phyloP scores from a whole-genome alignment of 2,113 vertebrate species.

The Neofelis nebulosa region DNA sequence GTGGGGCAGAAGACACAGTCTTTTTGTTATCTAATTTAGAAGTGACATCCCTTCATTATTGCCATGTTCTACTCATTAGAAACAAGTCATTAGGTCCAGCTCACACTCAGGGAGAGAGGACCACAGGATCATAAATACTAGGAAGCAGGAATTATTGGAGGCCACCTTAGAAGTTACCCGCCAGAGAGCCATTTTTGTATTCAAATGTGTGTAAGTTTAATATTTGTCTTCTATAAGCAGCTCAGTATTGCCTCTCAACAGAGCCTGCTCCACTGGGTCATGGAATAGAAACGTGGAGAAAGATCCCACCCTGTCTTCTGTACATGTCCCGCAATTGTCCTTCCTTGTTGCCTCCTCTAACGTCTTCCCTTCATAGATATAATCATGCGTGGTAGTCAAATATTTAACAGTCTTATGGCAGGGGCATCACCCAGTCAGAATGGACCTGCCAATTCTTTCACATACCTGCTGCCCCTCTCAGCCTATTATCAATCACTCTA shows the following conservation, averaged over 20 bases:
- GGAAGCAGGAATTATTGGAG: neutral
- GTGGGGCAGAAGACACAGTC: neutral
- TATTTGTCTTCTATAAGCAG: neutral
- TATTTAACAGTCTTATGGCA: neutral
- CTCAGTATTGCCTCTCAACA: neutral
- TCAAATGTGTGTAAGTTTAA: neutral
- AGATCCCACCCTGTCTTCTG: neutral
- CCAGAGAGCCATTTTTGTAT: neutral
- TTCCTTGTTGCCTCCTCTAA: neutral
- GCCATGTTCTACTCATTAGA: neutral
- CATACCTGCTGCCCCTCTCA: neutral
- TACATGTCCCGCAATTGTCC: neutral
- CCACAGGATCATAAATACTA: neutral
- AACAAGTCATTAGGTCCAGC: neutral
- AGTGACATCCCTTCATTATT: neutral
- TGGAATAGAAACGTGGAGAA: neutral
- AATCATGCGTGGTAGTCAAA: neutral
- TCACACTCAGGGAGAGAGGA: neutral
- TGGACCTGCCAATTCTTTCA: neutral
- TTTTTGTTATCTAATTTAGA: neutral
- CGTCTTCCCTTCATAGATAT: neutral
- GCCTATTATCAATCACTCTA: neutral
- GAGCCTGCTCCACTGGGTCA: neutral
- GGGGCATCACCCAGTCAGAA: neutral
- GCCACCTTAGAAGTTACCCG: neutral